Base-by-base conservation (phyloP, 2,113 vertebrate species). In the Chaetura pelagica region DNA sequence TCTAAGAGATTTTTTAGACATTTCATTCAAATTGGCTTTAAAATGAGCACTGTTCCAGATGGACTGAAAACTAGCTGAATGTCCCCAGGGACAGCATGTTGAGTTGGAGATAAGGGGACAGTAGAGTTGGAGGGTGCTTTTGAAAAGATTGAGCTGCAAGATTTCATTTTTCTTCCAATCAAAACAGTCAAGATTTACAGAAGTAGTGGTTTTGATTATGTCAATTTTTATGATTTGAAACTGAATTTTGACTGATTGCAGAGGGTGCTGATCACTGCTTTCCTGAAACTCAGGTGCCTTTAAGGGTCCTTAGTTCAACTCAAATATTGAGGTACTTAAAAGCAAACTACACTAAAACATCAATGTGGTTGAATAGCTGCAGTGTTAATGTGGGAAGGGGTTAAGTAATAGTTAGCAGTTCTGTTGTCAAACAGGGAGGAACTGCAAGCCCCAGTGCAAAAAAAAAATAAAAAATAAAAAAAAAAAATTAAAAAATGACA, bases 391-490 rank as follows among this genome's bases (percentile, higher is more conserved):
- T 92, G 57, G 52, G 78, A 90, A 66, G 69, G 83, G 62, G 54
- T 89, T 92, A 94, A 96, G 84, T 84, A 94, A 67, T 68, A 69
- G 57, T 82, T 64, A 94, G 87, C 77, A 82, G 66, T 92, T 86
- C 58, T 84, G 62, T 35, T 95, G 80, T 92, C 86, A 92, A 72
- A 76, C 68, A 19, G 27, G n/a, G 77, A 89, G 30, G 35, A 84
- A 89, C 52, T 67, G n/a, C 71, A 93, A 88, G 57, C 75, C 85
- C 75, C 32, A 77, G 67, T 90, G 88, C 6, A 5, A 82, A 68
- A 44, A 78, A 74, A 58, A 38, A 58, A n/a, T n/a, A n/a, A n/a
- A n/a, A n/a, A n/a, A n/a, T n/a, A n/a, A n/a, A n/a, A n/a, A n/a
- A n/a, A n/a, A n/a, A n/a, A n/a, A n/a, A n/a, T n/a, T n/a, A n/a